Evolutionary conservation across 2,888 invertebrate species (phyloP).

Genomic region (Tanypteryx hageni): DNA sequence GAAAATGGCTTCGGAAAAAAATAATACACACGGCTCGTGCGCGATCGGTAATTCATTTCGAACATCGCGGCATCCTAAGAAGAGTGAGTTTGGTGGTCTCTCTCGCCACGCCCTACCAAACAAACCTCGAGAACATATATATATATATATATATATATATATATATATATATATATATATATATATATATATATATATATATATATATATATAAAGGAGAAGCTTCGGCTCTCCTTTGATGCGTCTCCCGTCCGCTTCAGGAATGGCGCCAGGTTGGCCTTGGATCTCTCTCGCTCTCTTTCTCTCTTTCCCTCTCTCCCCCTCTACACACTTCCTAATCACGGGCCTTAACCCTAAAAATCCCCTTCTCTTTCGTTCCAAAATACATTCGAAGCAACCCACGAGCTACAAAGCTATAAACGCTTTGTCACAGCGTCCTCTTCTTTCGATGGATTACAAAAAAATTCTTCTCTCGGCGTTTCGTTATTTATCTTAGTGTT

Average conservation of each 20-base stretch:
- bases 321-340: not conserved
- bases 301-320: not conserved
- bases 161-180: conserved; percentile 23
- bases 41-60: not conserved
- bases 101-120: not conserved
- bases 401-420: not conserved
- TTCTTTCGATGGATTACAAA: no score
- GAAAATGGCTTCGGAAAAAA: not conserved
- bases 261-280: conserved; percentile 28
- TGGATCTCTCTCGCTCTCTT: not conserved
- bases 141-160: conserved; percentile 18
- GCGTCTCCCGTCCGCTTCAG: not conserved
- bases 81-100: not conserved
- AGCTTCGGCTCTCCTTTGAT: conserved; percentile 23
- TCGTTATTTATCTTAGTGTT: no score
- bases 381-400: not conserved
- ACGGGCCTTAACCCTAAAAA: not conserved
- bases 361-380: not conserved
- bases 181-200: conserved; percentile 18
- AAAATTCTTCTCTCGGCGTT: no score
- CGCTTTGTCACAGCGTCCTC: no score
- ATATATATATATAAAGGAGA: conserved; percentile 23
- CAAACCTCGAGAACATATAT: conserved; percentile 22
- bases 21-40: not conserved
- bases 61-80: not conserved